These are phyloP conservation scores for Micrastur ruficollis DNA, from an alignment of 2,797 vertebrate genomes.

Conservation along the genomic window DNA sequence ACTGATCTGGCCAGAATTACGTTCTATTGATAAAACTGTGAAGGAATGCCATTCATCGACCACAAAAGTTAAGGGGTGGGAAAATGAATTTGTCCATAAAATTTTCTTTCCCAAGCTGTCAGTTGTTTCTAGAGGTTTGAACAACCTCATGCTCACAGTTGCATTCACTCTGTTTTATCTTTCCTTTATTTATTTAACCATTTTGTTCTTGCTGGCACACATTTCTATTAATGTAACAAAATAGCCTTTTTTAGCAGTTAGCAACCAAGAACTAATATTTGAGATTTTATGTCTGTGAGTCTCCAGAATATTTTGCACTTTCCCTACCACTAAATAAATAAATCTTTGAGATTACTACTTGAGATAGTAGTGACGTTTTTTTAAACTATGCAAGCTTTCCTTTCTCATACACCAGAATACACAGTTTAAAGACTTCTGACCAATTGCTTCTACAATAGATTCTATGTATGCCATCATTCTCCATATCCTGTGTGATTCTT, in stretches of 20 bases:
- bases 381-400: not conserved
- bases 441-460: not conserved
- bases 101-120: constrained; percentile 45
- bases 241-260: not conserved
- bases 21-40: constrained; percentile 73
- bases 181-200: constrained; percentile 60
- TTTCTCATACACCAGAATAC: not conserved
- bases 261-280: not conserved
- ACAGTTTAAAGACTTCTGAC: not conserved
- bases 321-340: not conserved
- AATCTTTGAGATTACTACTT: not conserved
- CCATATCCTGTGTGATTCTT: not conserved
- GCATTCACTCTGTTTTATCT: constrained; percentile 33
- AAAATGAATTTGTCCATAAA: constrained; percentile 66
- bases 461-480: not conserved
- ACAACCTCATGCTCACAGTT: constrained; percentile 22
- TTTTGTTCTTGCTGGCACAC: not conserved
- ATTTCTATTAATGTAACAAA: not conserved
- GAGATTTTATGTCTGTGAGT: not conserved
- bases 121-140: constrained; percentile 62
- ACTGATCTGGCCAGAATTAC: constrained; percentile 66
- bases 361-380: not conserved
- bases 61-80: constrained; percentile 60
- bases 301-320: not conserved
- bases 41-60: constrained; percentile 67